Conservation (phyloP, 2,888 invertebrate species). For the Nymphalis polychloros region DNA sequence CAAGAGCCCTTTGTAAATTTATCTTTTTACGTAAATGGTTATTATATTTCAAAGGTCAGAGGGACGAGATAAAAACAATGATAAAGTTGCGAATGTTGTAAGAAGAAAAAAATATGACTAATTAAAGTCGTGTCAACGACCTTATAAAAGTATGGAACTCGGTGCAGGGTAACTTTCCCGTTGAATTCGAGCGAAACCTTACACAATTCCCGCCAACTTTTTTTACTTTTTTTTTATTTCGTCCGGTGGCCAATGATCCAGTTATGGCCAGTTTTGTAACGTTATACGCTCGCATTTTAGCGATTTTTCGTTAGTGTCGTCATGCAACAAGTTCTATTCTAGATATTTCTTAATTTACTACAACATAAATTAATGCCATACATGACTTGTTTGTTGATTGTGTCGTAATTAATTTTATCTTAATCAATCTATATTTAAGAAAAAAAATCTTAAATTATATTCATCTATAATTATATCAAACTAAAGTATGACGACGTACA, state of each 20-base stretch:
- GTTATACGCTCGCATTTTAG: slow-evolving; percentile 36
- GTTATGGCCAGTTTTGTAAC: slow-evolving; percentile 49
- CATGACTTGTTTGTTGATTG: too few species aligned
- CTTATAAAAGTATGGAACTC: slow-evolving; percentile 35
- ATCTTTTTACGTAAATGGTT: slow-evolving; percentile 43
- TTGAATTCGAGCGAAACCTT: slow-evolving; percentile 46
- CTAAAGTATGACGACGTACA: too few species aligned
- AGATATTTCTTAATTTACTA: background rate
- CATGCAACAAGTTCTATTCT: slow-evolving; percentile 6
- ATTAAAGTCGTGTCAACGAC: slow-evolving; percentile 41
- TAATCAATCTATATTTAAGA: too few species aligned
- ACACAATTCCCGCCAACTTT: slow-evolving; percentile 45
- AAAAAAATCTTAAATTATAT: too few species aligned
- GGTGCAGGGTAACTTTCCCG: slow-evolving; percentile 39
- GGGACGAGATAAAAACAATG: slow-evolving; percentile 47
- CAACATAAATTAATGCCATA: background rate
- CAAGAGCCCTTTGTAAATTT: slow-evolving; percentile 48
- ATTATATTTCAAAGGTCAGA: slow-evolving; percentile 33
- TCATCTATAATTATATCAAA: too few species aligned
- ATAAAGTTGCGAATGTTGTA: slow-evolving; percentile 42
- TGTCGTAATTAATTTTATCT: too few species aligned
- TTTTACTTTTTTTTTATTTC: slow-evolving; percentile 41
- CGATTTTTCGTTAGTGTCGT: slow-evolving; percentile 21
- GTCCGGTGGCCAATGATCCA: slow-evolving; percentile 46
- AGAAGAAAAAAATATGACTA: slow-evolving; percentile 42